Evolutionary conservation across 2,797 vertebrate genomes (phyloP), one percentile per base, ranked within the genome.

Genomic region (Pseudopleuronectes americanus): DNA sequence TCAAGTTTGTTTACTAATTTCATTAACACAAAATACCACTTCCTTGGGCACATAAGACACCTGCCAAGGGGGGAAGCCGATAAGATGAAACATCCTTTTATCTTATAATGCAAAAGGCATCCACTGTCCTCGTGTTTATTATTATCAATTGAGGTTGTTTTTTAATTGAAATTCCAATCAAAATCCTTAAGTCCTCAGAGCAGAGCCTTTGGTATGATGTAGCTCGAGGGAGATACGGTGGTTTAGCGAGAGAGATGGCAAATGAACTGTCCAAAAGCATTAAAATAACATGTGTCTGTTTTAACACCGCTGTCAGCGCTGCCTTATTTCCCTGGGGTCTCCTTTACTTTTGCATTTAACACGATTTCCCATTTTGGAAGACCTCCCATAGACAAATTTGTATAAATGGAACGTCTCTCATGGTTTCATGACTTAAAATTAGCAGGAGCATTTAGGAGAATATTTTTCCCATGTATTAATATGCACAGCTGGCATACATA

Each of bases 211-310:
- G 31, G 13, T 64, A 8, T 48, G 71, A 70, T 64, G 73, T 51
- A 48, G 74, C 68, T 61, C 13, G 12, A 17, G 28, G 51, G 67
- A 64, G 64, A 63, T 61, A 10, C 47, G 61, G 78, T 58, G 54
- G 59, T 62, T 68, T 69, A 41, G 57, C 51, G 45, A 71, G 49
- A 71, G 76, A 65, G 63, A 77, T 68, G 57, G 74, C 78, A 68
- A 82, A 83, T 84, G 67, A 89, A 56, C 75, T 78, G 85, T 87
- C 86, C 79, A 68, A 45, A 82, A 61, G 70, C 69, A 81, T 89
- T 86, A 87, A 71, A 81, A 84, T 64, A 76, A 83, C 71, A 76
- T 58, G 23, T 51, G 48, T 76, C 68, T 47, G 60, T 67, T 81
- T 43, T 73, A 74, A 76, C 59, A 28, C 65, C 53, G 74, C 65